Base-by-base conservation (phyloP, 2,113 vertebrate species). In the Rostratula benghalensis region DNA sequence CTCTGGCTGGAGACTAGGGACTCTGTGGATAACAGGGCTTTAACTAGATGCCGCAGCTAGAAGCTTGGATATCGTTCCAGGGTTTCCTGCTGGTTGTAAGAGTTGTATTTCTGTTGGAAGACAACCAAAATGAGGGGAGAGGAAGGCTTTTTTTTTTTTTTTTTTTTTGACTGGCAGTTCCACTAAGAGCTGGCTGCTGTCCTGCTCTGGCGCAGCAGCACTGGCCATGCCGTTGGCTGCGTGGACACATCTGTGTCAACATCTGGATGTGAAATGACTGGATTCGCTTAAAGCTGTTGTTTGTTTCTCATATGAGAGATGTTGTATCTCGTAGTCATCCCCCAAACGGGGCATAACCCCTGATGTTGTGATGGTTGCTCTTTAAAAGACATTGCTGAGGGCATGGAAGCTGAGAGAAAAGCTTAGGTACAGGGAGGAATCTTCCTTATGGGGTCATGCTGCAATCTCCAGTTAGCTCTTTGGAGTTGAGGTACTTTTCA, bases 41-140 rank as follows among this genome's bases (percentile, higher is more conserved):
- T 93, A 95, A 39, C 89, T 91, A 23, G 48, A 91, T 57, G 89
- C 78, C 79, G 95, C 57, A n/a, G 85, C 81, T 93, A 83, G 84
- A 82, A 94, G 90, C 89, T 91, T 94, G 96, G 82, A 30, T 68
- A 75, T 74, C 37, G 7, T 84, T 95, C 65, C 74, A 89, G 61
- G 5, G 48, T 89, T 97, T 95, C 91, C 94, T 95, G 95, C 83
- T 63, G 68, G 91, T 82, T 94, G 91, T 84, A 95, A 77, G 69
- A 96, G 89, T 71, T 90, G 76, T 97, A 28, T 96, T 97, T 89
- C 83, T 97, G 43, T 92, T 97, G 95, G 96, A 95, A 94, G 61
- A 20, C 0, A 1, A 82, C 93, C 95, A 95, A 54, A 74, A 90
- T 83, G 91, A 89, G 92, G 45, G 68, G 80, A 86, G 93, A 54